These are phyloP conservation scores for Bellardia bayeri DNA, from an alignment of 2,888 invertebrate species.

Conservation along the genomic window DNA sequence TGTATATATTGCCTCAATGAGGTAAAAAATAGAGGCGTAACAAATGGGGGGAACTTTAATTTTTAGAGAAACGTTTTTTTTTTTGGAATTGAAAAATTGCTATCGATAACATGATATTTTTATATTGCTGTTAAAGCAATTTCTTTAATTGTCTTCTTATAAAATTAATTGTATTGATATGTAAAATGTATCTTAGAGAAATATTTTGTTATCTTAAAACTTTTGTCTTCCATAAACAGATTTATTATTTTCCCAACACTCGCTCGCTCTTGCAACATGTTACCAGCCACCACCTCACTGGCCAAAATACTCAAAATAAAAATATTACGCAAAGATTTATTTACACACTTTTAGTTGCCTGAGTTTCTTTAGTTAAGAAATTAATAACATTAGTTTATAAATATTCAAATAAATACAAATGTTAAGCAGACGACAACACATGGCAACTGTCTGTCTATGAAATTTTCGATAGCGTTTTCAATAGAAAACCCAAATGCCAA, in stretches of 20 bases:
- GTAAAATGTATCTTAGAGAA: no score
- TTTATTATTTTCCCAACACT: no score
- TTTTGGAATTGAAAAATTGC: no score
- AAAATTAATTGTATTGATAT: no score
- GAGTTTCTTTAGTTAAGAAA: slow-evolving; percentile 9
- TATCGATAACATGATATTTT: no score
- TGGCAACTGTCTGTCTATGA: background rate
- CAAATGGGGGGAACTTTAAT: background rate
- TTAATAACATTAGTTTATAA: slow-evolving; percentile 24
- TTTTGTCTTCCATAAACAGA: no score
- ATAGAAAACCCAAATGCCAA: background rate
- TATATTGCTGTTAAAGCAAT: no score
- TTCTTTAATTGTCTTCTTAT: no score
- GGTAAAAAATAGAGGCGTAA: background rate
- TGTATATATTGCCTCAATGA: background rate
- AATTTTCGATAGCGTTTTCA: background rate
- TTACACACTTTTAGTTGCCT: background rate
- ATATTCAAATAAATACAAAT: slow-evolving; percentile 9
- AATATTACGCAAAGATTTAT: slow-evolving; percentile 18
- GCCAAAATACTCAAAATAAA: background rate
- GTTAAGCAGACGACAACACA: background rate
- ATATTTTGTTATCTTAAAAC: no score
- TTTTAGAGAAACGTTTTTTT: no score
- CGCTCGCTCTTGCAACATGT: no score
- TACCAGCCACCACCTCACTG: background rate